Conservation (phyloP, 2,113 vertebrate genomes). For the Agapornis roseicollis region DNA sequence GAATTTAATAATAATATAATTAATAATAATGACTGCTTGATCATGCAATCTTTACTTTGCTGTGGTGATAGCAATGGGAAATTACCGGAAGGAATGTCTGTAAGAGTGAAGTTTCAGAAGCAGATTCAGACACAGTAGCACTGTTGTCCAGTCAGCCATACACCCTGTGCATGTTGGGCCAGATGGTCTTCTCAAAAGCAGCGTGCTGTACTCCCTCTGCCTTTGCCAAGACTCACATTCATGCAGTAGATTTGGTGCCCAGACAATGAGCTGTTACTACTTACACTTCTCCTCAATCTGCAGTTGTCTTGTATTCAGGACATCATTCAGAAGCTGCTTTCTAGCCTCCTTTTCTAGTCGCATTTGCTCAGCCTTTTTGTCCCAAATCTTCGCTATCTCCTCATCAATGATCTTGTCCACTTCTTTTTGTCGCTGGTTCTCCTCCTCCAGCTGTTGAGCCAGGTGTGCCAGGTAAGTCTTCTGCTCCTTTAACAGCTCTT, state of each 20-base stretch:
- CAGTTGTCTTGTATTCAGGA: slow-evolving; percentile 74
- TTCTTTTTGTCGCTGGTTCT: slow-evolving; percentile 76
- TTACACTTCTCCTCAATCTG: slow-evolving; percentile 89
- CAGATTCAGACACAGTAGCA: not conserved
- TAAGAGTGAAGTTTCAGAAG: not conserved
- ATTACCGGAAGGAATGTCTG: not conserved
- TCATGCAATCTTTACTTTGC: not conserved
- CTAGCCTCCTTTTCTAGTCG: slow-evolving; percentile 74
- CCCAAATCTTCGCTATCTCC: slow-evolving; percentile 72
- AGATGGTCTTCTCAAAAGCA: not conserved
- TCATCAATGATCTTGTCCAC: slow-evolving; percentile 73
- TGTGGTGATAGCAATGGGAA: not conserved
- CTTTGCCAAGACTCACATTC: not conserved
- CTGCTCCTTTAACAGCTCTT: slow-evolving; percentile 77
- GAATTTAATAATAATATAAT: not conserved
- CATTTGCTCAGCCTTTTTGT: slow-evolving; percentile 62
- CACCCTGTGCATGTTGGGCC: not conserved
- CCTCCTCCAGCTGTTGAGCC: slow-evolving; percentile 71
- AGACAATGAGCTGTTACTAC: not conserved
- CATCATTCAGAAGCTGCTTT: slow-evolving; percentile 77
- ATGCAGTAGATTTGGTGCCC: not conserved
- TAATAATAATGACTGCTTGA: not conserved
- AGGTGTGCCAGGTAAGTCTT: slow-evolving; percentile 78
- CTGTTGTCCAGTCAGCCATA: not conserved
- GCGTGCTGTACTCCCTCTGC: not conserved